Evolutionary conservation across 92 coral and sea anemone genomes (phyloP), one percentile per base, ranked within the genome.

Genomic region (Palythoa caribaeorum): DNA sequence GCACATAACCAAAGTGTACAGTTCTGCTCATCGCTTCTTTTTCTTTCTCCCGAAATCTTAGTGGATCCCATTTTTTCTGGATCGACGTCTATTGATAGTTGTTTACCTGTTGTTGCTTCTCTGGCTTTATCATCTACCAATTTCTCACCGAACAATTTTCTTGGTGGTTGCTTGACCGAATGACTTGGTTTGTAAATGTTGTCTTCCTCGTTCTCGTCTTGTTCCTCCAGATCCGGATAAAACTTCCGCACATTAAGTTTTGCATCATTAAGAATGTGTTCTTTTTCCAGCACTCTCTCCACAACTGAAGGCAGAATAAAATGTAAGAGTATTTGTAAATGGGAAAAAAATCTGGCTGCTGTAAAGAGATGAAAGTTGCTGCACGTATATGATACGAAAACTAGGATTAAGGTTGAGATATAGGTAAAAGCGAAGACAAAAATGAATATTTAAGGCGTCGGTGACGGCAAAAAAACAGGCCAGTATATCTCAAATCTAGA

Each of bases 51-150:
- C 20, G 92, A 75, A 9, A 78, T 47, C n/a, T n/a, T n/a, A 54
- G 91, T 71, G 88, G 71, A 91, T 68, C 86, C 91, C 98, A 95
- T 95, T 20, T 89, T 83, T 55, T 93, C 93, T 47, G 88, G 39
- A 77, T 95, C 96, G 3, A 95, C 98, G 66, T 55, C 90, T 77
- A 92, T 77, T 52, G 80, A 84, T 6, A 93, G 68, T 57, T 87
- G 69, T 85, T 84, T 88, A 78, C 73, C 38, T 50, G 83, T 8
- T 74, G 93, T 12, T 50, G 39, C 52, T 20, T 79, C 17, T 63
- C 39, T 9, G 52, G 85, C 40, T 75, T 59, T 62, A 11, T 10
- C 36, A n/a, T 69, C 40, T 19, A n/a, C n/a, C n/a, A 3, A 16
- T 51, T 17, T 48, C 38, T 38, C 21, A n/a, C 10, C 73, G 36